phyloP scores from a whole-genome alignment of 2,888 invertebrate species.

The Nomada hirtipes region DNA sequence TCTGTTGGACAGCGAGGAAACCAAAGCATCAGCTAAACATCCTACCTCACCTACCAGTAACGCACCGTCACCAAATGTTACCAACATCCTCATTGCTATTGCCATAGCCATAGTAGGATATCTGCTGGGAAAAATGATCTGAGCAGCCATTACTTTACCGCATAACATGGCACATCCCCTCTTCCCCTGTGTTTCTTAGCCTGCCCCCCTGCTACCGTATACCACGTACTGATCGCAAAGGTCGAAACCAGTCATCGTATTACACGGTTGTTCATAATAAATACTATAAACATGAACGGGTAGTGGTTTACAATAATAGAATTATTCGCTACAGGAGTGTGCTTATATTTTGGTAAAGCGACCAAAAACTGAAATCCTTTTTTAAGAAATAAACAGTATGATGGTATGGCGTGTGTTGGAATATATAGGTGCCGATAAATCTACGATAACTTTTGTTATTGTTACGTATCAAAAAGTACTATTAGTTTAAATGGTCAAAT shows the following conservation, averaged over 20 bases:
- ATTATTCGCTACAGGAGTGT: constrained; percentile 74
- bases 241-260: constrained; percentile 71
- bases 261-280: constrained; percentile 75
- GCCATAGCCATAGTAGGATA: constrained; percentile 81
- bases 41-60: constrained; percentile 72
- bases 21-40: constrained; percentile 73
- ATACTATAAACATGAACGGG: constrained; percentile 74
- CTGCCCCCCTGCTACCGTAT: constrained; percentile 73
- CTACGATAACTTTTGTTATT: constrained; percentile 44
- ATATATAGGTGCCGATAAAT: constrained; percentile 19
- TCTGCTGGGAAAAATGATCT: constrained; percentile 82
- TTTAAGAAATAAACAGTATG: constrained; percentile 60
- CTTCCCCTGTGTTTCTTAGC: constrained; percentile 78
- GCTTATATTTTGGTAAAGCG: constrained; percentile 72
- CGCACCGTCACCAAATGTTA: constrained; percentile 69
- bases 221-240: constrained; percentile 67
- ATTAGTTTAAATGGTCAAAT: constrained; percentile 42
- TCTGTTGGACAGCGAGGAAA: constrained; percentile 77
- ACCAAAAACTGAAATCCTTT: constrained; percentile 67
- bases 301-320: constrained; percentile 76
- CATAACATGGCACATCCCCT: constrained; percentile 76
- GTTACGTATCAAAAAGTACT: constrained; percentile 40
- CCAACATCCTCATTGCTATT: constrained; percentile 76
- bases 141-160: constrained; percentile 77
- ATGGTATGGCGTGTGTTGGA: constrained; percentile 11